These are phyloP conservation scores for Thripadectes ignobilis DNA, from an alignment of 2,797 vertebrate species.

Conservation along the genomic window DNA sequence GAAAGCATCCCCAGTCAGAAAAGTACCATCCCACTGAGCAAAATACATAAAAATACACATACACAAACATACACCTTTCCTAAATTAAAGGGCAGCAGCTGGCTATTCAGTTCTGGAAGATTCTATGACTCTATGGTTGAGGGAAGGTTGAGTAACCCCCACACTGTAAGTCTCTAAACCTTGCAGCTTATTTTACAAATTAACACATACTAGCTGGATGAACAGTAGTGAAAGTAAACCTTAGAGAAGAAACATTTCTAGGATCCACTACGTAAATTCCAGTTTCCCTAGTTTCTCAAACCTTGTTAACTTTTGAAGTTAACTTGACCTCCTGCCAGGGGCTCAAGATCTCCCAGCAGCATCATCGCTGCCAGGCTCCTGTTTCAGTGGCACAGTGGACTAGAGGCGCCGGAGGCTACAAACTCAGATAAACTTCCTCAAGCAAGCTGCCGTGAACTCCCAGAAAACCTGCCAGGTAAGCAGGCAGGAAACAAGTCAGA, in stretches of 20 bases:
- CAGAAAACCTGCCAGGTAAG: neutral
- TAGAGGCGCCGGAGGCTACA: neutral
- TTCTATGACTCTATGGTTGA: neutral
- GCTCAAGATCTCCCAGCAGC: neutral
- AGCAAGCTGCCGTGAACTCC: neutral
- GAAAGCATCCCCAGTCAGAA: neutral
- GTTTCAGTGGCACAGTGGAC: neutral
- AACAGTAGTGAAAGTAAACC: neutral
- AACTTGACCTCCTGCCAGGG: neutral
- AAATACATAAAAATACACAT: neutral
- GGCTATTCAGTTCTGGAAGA: neutral
- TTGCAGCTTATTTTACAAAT: neutral
- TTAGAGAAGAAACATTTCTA: neutral
- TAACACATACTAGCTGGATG: neutral
- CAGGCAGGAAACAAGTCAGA: neutral
- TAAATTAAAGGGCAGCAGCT: neutral
- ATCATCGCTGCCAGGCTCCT: neutral
- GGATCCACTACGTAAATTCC: neutral
- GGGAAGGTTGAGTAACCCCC: neutral
- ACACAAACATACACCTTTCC: neutral
- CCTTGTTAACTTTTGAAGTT: neutral
- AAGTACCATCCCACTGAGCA: neutral
- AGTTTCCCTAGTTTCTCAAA: neutral
- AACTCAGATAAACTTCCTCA: neutral
- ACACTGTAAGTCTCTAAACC: neutral